These are phyloP conservation scores for Tribolium freemani DNA, from an alignment of 2,888 invertebrate species.

Conservation along the genomic window DNA sequence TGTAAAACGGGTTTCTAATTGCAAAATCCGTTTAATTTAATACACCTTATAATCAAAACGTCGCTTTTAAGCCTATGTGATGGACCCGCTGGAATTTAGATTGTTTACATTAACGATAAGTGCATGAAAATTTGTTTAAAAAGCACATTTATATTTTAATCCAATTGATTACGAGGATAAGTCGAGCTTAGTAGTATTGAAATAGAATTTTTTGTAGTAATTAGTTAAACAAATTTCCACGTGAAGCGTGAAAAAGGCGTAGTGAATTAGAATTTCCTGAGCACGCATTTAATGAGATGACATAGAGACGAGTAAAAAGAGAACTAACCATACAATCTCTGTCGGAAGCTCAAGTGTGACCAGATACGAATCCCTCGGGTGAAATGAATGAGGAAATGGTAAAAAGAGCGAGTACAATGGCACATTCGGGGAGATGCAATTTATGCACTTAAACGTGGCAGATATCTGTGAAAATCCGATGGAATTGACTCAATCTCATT, in stretches of 20 bases:
- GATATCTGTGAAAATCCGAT: slow-evolving; percentile 21
- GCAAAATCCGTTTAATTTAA: slow-evolving; percentile 38
- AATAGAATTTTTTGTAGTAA: slow-evolving; percentile 26
- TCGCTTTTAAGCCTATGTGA: slow-evolving; percentile 26
- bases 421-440: slow-evolving; percentile 19
- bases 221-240: slow-evolving; percentile 30
- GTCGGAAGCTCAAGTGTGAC: slow-evolving; percentile 34
- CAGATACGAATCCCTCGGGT: slow-evolving; percentile 34
- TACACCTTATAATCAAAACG: slow-evolving; percentile 29
- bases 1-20: slow-evolving; percentile 40
- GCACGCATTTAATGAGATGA: slow-evolving; percentile 18
- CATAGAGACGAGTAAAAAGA: slow-evolving; percentile 9
- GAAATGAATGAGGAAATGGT: slow-evolving; percentile 29
- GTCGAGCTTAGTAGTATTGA: slow-evolving; percentile 5
- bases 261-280: slow-evolving; percentile 26
- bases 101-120: slow-evolving; percentile 34
- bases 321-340: slow-evolving; percentile 20
- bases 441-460: slow-evolving; percentile 22
- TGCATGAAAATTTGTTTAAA: slow-evolving; percentile 37
- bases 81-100: slow-evolving; percentile 35
- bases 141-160: slow-evolving; percentile 39
- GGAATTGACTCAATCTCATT: slow-evolving; percentile 14
- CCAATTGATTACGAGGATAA: slow-evolving; percentile 17
- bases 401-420: slow-evolving; percentile 30
- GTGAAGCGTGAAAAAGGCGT: slow-evolving; percentile 11